phyloP scores from a whole-genome alignment of 23 tunicate genomes.

The Clavelina lepadiformis region DNA sequence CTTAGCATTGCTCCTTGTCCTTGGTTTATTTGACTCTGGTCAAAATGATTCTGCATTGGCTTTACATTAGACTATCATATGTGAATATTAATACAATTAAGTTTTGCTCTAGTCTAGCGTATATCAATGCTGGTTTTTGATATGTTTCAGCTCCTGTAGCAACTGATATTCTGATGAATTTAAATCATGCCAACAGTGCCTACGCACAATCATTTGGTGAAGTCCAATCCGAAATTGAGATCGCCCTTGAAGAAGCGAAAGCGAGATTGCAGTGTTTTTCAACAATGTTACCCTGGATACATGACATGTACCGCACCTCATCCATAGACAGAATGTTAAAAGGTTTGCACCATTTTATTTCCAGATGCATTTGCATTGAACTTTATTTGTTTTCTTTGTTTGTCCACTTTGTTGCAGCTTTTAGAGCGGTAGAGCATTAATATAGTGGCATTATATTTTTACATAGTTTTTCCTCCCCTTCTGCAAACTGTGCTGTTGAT shows the following conservation, averaged over 20 bases:
- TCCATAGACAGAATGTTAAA: constrained; percentile 65
- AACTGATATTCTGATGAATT: constrained; percentile 66
- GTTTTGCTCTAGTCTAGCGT: too few species aligned
- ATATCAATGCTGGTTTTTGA: not conserved
- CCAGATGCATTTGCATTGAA: not conserved
- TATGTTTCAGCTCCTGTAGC: constrained; percentile 85
- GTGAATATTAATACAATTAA: too few species aligned
- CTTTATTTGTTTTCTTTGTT: not conserved
- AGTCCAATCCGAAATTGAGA: constrained; percentile 66
- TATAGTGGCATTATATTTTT: not conserved
- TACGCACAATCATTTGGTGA: constrained; percentile 84
- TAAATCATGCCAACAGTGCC: constrained; percentile 76
- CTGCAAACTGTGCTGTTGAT: constrained; percentile 72
- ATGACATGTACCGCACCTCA: constrained; percentile 79
- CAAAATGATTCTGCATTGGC: not conserved
- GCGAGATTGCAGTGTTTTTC: constrained; percentile 61
- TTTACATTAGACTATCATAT: too few species aligned
- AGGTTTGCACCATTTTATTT: constrained; percentile 23
- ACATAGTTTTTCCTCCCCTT: constrained; percentile 81
- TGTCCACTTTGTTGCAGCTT: not conserved
- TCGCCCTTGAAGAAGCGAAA: constrained; percentile 56
- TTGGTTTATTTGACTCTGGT: too few species aligned
- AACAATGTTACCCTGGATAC: constrained; percentile 85
- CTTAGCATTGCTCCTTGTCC: too few species aligned
- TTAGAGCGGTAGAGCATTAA: not conserved